Percentiles rank a stretch among this genome's conserved stretches.
phyloP scores from a whole-genome alignment of 2,113 vertebrate species.

The Phaetusa simplex region DNA sequence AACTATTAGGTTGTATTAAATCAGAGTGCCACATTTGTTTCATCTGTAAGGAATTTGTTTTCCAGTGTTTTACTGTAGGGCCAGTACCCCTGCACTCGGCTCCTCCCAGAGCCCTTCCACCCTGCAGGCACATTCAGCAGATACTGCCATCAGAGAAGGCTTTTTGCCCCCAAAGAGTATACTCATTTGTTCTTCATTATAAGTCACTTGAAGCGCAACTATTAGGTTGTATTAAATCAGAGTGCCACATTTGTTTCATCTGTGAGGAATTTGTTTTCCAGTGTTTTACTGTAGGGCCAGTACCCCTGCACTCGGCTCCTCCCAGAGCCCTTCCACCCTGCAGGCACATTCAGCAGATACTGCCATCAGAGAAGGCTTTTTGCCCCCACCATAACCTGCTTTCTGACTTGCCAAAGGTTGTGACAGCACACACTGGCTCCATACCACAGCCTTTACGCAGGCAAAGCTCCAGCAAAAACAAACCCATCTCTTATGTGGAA shows the following conservation, averaged over 20 bases:
- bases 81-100: not conserved
- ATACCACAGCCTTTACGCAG: not conserved
- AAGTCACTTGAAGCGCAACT: not conserved
- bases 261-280: not conserved
- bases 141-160: not conserved
- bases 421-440: not conserved
- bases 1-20: not conserved
- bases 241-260: not conserved
- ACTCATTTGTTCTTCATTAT: not conserved
- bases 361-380: not conserved
- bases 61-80: not conserved
- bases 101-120: too few species aligned
- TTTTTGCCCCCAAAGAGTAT: not conserved
- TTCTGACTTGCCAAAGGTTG: not conserved
- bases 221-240: not conserved
- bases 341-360: not conserved
- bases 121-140: not conserved
- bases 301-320: not conserved
- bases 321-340: not conserved
- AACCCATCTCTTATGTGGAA: not conserved
- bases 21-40: not conserved
- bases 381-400: not conserved
- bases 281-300: not conserved
- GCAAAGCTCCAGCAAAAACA: conserved; percentile 29
- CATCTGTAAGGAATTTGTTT: not conserved